Evolutionary conservation across 2,888 invertebrate genomes (phyloP), one percentile per base, ranked within the genome.

Genomic region (Rotaria socialis): DNA sequence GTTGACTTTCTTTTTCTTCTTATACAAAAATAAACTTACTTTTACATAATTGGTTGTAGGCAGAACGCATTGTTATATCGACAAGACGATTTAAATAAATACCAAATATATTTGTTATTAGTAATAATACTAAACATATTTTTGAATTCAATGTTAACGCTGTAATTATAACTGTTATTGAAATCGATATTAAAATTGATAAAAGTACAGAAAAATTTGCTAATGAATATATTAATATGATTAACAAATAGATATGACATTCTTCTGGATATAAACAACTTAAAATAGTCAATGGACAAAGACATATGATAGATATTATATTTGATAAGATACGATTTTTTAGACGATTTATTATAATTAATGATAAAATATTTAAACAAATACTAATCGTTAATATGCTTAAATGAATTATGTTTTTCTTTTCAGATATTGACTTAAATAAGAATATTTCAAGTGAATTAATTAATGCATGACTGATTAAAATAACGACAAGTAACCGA

Each of bases 181-280:
- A 8, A 80, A 80, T 14, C 11, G 43, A 47, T n/a, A 80, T 7
- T 47, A 80, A n/a, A 6, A 80, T 47, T 24, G 80, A 47, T 43
- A 47, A 24, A 80, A 47, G 14, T 8, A 80, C n/a, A 19, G 47
- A 47, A n/a, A 80, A 47, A 80, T 47, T 47, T 80, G 80, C 24
- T 47, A 80, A 80, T 80, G 80, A 47, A 80, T 80, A 80, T 22
- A 80, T 80, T n/a, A 80, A 47, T 47, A 80, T 24, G n/a, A 80
- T 80, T 67, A 67, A 35, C 35, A 67, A 67, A 27, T 35, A 67
- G 7, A 67, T 67, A 19, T 67, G 67, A 27, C 67, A 67, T 67
- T 67, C 67, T 19, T 2, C 3, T 67, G 67, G 67, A 27, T 67
- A 41, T 19, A 27, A 67, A 67, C 67, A 67, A 67, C 41, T 41